These are phyloP conservation scores for Macquaria australasica DNA, from an alignment of 2,113 vertebrate genomes.

Conservation along the genomic window DNA sequence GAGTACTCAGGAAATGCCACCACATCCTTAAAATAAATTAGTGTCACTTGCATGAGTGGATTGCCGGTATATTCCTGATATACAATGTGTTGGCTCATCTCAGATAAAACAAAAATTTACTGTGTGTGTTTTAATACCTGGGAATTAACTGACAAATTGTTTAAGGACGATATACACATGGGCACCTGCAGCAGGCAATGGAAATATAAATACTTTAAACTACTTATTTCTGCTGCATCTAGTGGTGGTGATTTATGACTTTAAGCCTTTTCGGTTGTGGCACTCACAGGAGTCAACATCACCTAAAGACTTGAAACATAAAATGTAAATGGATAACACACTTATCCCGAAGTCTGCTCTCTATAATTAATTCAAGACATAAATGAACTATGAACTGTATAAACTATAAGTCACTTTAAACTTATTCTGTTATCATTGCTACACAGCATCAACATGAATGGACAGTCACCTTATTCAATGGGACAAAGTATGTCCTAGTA, in stretches of 20 bases:
- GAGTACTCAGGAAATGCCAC: slow-evolving; percentile 4
- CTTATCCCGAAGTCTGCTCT: not conserved
- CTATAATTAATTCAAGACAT: not conserved
- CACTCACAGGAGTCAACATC: not conserved
- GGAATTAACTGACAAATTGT: too few species aligned
- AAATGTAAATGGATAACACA: not conserved
- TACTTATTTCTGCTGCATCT: not conserved
- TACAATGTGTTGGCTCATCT: not conserved
- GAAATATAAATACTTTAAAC: not conserved
- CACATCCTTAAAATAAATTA: slow-evolving; percentile 23
- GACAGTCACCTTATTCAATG: slow-evolving; percentile 7
- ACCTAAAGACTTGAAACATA: not conserved
- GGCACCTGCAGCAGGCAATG: not conserved
- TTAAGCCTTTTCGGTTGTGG: not conserved
- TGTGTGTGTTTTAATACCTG: not conserved
- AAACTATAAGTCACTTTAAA: not conserved
- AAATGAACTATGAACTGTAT: slow-evolving; percentile 6
- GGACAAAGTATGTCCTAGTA: slow-evolving; percentile 41
- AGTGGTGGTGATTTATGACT: not conserved
- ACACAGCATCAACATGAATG: not conserved
- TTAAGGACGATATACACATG: not conserved
- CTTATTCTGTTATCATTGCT: not conserved
- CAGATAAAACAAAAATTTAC: not conserved
- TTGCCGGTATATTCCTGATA: not conserved
- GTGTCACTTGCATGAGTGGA: slow-evolving; percentile 1